Evolutionary conservation across 2,888 invertebrate genomes (phyloP).

Genomic region (Dexiosoma caninum): DNA sequence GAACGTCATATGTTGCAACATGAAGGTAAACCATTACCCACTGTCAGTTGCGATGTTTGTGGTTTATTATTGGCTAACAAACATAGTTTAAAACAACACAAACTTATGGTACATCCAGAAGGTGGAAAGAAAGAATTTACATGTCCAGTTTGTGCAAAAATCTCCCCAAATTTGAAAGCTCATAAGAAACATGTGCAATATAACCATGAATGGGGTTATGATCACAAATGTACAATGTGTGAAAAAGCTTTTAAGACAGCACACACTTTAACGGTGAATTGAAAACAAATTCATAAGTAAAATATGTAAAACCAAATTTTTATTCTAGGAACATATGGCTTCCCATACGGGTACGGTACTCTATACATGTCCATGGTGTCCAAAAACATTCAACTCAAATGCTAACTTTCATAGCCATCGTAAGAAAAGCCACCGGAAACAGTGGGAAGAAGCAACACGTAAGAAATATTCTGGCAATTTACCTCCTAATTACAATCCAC

Average conservation of each 20-base stretch:
- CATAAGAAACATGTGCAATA: conserved; percentile 73
- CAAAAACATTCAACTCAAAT: conserved; percentile 74
- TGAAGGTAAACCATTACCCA: conserved; percentile 69
- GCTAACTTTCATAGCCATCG: conserved; percentile 75
- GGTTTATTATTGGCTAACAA: conserved; percentile 71
- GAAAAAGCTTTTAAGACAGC: conserved; percentile 75
- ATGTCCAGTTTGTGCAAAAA: conserved; percentile 71
- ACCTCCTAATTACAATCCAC: conserved; percentile 41
- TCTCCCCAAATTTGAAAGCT: conserved; percentile 71
- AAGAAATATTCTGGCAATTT: conserved; percentile 53
- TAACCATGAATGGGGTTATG: conserved; percentile 71
- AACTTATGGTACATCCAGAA: conserved; percentile 72
- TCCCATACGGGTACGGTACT: conserved; percentile 72
- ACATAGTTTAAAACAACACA: conserved; percentile 73
- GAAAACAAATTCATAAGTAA: background rate
- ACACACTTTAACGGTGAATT: conserved; percentile 71
- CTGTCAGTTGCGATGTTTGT: conserved; percentile 72
- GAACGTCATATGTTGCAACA: conserved; percentile 74
- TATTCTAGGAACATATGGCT: conserved; percentile 73
- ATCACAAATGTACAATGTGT: conserved; percentile 74
- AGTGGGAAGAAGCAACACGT: conserved; percentile 71
- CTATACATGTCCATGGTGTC: conserved; percentile 73
- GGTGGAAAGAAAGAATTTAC: conserved; percentile 71
- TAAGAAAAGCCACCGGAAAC: conserved; percentile 73
- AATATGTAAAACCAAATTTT: background rate